phyloP scores from a whole-genome alignment of 2,797 vertebrate genomes.

The Babyrousa celebensis region DNA sequence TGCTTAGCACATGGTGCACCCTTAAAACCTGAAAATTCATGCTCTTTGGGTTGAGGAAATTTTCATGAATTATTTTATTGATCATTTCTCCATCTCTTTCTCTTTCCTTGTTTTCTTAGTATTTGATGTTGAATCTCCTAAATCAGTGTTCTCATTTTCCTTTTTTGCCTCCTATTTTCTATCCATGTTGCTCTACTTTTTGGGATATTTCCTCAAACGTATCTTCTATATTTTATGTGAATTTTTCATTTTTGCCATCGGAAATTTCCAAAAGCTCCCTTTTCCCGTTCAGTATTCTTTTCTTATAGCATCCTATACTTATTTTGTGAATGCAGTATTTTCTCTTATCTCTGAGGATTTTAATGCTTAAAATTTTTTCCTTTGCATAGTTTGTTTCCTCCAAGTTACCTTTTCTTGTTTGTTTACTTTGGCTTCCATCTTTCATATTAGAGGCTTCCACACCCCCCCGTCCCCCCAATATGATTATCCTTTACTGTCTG shows the following conservation, averaged over 20 bases:
- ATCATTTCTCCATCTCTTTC: background rate
- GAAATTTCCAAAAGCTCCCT: slow-evolving; percentile 18
- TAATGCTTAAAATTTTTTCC: slow-evolving; percentile 15
- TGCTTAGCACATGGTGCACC: background rate
- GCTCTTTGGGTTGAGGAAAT: background rate
- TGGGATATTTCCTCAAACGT: background rate
- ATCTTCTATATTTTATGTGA: background rate
- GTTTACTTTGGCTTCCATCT: slow-evolving; percentile 11
- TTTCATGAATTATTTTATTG: background rate
- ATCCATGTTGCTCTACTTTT: slow-evolving; percentile 12
- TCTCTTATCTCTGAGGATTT: slow-evolving; percentile 1
- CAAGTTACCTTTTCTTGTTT: background rate
- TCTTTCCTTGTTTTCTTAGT: background rate
- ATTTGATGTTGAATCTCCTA: slow-evolving; percentile 36
- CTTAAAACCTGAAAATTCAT: slow-evolving; percentile 39
- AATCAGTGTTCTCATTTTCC: slow-evolving; percentile 2
- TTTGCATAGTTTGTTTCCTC: background rate
- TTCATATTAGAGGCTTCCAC: background rate
- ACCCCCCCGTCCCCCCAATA: background rate
- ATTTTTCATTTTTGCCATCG: slow-evolving; percentile 42
- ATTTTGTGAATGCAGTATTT: slow-evolving; percentile 1
- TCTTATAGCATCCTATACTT: background rate
- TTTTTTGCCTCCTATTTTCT: background rate
- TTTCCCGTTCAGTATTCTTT: background rate
- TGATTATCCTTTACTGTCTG: slow-evolving; percentile 24